Percentiles rank a stretch among this genome's conserved stretches.
These are phyloP conservation scores for Amblyjoppa proteus DNA, from an alignment of 2,888 invertebrate species.

Conservation along the genomic window DNA sequence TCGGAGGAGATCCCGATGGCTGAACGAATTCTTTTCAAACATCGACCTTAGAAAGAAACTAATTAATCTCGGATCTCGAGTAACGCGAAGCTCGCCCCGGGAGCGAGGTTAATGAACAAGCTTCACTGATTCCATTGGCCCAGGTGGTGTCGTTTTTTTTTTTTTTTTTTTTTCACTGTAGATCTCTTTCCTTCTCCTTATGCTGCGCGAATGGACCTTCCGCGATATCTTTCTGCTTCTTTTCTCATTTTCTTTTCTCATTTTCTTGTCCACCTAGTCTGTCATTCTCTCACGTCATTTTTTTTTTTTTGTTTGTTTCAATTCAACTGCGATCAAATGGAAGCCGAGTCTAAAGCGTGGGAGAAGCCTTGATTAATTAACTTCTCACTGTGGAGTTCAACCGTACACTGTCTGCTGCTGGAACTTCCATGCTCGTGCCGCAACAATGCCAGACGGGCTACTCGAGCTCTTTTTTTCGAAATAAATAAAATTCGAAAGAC, in stretches of 20 bases:
- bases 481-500: slow-evolving; percentile 8
- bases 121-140: slow-evolving; percentile 36
- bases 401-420: not conserved
- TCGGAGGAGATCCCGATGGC: slow-evolving; percentile 4
- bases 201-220: not conserved
- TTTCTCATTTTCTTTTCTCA: slow-evolving; percentile 17
- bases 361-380: slow-evolving; percentile 52
- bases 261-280: slow-evolving; percentile 22
- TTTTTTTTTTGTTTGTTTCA: not conserved
- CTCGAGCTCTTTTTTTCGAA: not conserved
- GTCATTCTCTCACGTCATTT: not conserved
- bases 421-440: not conserved
- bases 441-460: slow-evolving; percentile 14
- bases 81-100: slow-evolving; percentile 8
- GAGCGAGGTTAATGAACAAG: slow-evolving; percentile 24
- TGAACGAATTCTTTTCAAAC: slow-evolving; percentile 41
- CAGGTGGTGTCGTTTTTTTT: slow-evolving; percentile 7
- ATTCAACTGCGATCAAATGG: slow-evolving; percentile 31
- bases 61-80: slow-evolving; percentile 44
- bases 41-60: slow-evolving; percentile 41
- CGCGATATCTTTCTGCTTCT: not conserved
- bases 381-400: not conserved
- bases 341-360: slow-evolving; percentile 5
- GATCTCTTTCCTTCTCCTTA: not conserved
- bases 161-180: not conserved